A percentile compares a stretch with the other conserved stretches of the same genome.
phyloP scores from a whole-genome alignment of 2,797 vertebrate genomes.

The Meriones psammophilus region DNA sequence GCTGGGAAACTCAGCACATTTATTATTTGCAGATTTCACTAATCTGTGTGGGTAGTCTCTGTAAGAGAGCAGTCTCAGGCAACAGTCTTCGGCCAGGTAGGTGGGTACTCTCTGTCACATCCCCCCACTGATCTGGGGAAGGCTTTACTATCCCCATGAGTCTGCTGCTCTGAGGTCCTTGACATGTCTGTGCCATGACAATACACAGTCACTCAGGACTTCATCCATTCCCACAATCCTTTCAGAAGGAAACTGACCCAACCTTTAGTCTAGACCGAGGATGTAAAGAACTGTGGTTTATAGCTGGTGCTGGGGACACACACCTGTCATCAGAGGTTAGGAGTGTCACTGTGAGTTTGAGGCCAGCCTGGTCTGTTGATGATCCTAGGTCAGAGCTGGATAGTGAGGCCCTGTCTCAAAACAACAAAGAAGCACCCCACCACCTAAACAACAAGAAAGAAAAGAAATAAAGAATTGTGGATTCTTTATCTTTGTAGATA shows the following conservation, averaged over 20 bases:
- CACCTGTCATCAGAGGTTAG: background rate
- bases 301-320: background rate
- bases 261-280: background rate
- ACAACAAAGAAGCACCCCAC: background rate
- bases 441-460: background rate
- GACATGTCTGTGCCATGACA: background rate
- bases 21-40: background rate
- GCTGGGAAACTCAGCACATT: background rate
- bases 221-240: too few relatives aligned
- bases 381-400: background rate
- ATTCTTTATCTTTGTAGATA: background rate
- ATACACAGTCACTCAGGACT: background rate
- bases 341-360: background rate
- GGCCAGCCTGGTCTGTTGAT: background rate
- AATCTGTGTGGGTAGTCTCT: background rate
- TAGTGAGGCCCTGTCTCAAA: background rate
- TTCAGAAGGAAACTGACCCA: background rate
- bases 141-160: too few relatives aligned
- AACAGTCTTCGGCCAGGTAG: background rate
- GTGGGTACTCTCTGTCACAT: background rate
- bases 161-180: background rate
- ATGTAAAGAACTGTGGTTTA: background rate
- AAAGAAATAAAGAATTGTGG: background rate
- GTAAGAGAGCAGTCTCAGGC: background rate
- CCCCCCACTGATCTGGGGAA: background rate